Conservation (phyloP, 2,113 vertebrate species). For the Brienomyrus brachyistius region DNA sequence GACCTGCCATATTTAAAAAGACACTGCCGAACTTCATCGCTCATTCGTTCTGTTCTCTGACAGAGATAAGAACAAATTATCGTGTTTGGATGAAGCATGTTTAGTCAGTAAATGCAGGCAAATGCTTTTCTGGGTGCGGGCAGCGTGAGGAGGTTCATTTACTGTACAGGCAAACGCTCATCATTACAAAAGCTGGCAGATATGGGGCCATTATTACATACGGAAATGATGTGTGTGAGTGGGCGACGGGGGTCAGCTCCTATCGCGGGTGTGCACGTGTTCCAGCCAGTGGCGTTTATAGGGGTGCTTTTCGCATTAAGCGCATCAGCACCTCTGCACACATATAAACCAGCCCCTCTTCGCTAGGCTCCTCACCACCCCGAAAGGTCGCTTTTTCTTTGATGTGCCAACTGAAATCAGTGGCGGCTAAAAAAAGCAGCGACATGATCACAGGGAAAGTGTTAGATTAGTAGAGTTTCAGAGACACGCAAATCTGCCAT, state of each 20-base stretch:
- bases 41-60: background rate
- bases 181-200: background rate
- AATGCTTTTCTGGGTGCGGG: background rate
- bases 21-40: background rate
- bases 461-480: background rate
- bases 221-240: background rate
- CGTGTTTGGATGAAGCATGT: background rate
- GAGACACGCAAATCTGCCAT: background rate
- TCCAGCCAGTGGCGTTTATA: slow-evolving; percentile 39
- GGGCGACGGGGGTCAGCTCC: slow-evolving; percentile 18
- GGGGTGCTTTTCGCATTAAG: slow-evolving; percentile 40
- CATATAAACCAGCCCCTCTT: slow-evolving; percentile 10
- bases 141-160: background rate
- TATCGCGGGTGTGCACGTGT: slow-evolving; percentile 46
- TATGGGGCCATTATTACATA: background rate
- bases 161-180: background rate
- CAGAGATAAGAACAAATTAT: background rate
- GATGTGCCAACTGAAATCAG: slow-evolving; percentile 26
- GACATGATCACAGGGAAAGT: background rate
- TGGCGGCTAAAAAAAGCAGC: background rate
- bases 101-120: background rate
- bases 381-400: slow-evolving; percentile 26
- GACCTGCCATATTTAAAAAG: background rate
- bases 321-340: slow-evolving; percentile 17
- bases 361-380: no score